Evolutionary conservation across 1,140 invertebrate species (phyloP), one percentile per base, ranked within the genome.

Genomic region (Trichogramma pretiosum): DNA sequence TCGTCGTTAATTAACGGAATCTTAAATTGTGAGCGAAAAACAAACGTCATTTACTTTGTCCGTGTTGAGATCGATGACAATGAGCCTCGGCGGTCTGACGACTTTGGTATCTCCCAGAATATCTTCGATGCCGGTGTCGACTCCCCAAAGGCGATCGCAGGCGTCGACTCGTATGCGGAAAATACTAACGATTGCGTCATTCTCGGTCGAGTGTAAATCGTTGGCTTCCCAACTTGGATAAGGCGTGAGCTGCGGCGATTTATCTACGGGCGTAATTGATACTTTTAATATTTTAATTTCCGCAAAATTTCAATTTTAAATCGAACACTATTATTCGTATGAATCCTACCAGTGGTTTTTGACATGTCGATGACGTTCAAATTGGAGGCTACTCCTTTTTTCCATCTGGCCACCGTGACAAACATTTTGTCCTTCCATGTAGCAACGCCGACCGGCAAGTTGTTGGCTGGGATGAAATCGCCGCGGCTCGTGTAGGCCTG

Each of bases 381-480:
- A n/a, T 81, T 80, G 7, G 82, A 76, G 1, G 79, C 78, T 1
- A 85, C 80, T 5, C 84, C 85, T 14, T 75, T 74, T 58, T 83
- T 85, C 84, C 84, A 87, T 67, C 81, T 80, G 0, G 84, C 83
- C 5, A 86, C 75, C 3, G 85, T 87, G 39, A 88, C 68, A 58
- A 89, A 87, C 33, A 88, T 56, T 72, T 85, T 87, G 61, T 87
- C 78, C 45, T 77, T 74, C 83, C 83, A 87, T 24, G 79, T 68
- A 32, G 78, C 82, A 41, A 89, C 42, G 18, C 85, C 85, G 13
- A 86, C 66, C 2, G 84, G 84, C 47, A 87, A 61, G 65, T 86
- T 86, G 60, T 87, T 82, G 43, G 74, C 76, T 14, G 73, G 77
- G 9, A 84, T 70, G 61, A 81, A 89, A 52, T 73, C 66, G 17